A percentile compares a stretch with the other conserved stretches of the same genome.
These are phyloP conservation scores for Notoglanidium macrostoma DNA, from an alignment of 2,797 vertebrate species.

Conservation along the genomic window DNA sequence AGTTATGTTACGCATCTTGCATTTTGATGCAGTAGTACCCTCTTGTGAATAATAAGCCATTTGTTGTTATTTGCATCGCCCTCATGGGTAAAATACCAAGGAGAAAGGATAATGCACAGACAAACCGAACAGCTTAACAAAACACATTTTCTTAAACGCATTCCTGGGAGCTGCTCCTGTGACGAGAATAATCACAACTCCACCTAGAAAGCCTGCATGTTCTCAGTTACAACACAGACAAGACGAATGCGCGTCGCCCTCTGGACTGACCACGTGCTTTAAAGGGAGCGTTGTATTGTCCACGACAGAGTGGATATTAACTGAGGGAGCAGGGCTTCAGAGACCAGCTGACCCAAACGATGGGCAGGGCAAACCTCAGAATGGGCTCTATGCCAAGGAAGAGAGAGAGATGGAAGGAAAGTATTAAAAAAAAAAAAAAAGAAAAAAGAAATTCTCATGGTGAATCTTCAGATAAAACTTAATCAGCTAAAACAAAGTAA, in stretches of 20 bases:
- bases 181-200: constrained; percentile 34
- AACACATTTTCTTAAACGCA: constrained; percentile 38
- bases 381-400: neutral
- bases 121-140: neutral
- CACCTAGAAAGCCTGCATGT: neutral
- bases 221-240: neutral
- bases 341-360: constrained; percentile 21
- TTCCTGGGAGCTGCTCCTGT: constrained; percentile 5
- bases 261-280: constrained; percentile 7
- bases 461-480: neutral
- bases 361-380: constrained; percentile 20
- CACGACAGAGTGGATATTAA: constrained; percentile 45
- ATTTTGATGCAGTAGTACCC: neutral
- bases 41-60: constrained; percentile 4
- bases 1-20: neutral
- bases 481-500: neutral
- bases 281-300: constrained; percentile 34
- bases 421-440: neutral
- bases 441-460: neutral
- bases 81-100: neutral
- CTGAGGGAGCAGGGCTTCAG: constrained; percentile 24
- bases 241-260: constrained; percentile 43
- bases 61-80: constrained; percentile 3
- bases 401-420: neutral
- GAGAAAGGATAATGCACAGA: neutral